Base-by-base conservation (phyloP, 2,888 invertebrate genomes). In the Lottia scabra region DNA sequence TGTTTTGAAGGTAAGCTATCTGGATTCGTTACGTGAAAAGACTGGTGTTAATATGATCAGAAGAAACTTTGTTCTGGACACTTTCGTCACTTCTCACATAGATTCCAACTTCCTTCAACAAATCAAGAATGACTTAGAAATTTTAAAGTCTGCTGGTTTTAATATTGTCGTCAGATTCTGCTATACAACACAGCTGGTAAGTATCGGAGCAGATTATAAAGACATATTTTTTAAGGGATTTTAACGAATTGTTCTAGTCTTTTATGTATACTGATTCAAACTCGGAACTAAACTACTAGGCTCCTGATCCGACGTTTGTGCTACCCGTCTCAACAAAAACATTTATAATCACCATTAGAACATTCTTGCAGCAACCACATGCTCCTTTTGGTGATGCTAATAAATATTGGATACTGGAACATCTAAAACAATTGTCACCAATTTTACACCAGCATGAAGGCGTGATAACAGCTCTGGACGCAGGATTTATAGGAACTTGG, bases 401-500 rank as follows among this genome's bases (percentile, higher is more conserved):
- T 62, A 72, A 74, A 63, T 38, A 66, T 48, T 48, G 69, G 27
- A 65, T 74, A 13, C 63, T 76, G 71, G 63, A 71, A 13, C 76
- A 76, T 68, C 74, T 76, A 56, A 27, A 68, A 16, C 74, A 73
- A 43, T 69, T 76, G 44, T 64, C 62, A 16, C 72, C 74, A 16
- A 63, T 74, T 46, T 71, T 76, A 44, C 73, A 68, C 10, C 45
- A 74, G 43, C 72, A 70, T 30, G 67, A 68, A 38, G 66, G 68
- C 2, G 71, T 73, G 62, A 72, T 76, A 46, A 68, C 72, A 15
- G 62, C 74, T 23, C 43, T 76, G 0, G 65, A 76, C 65, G 74
- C 76, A 30, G 76, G 76, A 13, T 76, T 76, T 62, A 76, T 76
- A 13, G 76, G 76, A 8, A 69, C 72, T 13, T 72, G 75, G 75